A percentile compares a stretch with the other conserved stretches of the same genome.
These are phyloP conservation scores for Antheraea mylitta DNA, from an alignment of 1,140 invertebrate genomes.

Conservation along the genomic window DNA sequence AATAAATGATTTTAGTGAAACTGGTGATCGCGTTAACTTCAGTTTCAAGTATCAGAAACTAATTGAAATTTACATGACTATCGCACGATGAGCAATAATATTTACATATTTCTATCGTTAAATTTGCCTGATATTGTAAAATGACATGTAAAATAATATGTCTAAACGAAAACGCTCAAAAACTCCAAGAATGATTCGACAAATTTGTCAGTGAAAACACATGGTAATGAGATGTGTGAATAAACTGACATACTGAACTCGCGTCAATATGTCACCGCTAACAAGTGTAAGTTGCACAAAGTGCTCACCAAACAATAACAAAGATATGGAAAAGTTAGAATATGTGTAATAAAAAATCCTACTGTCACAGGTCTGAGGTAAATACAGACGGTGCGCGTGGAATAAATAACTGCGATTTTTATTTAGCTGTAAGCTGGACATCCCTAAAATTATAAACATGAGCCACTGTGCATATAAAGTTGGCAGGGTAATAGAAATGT, in stretches of 20 bases:
- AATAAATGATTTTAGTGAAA: no score
- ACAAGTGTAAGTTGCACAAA: not conserved
- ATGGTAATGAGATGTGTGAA: slow-evolving; percentile 1
- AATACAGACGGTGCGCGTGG: no score
- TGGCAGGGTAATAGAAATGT: no score
- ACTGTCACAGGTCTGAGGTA: no score
- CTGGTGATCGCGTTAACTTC: not conserved
- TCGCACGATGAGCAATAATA: not conserved
- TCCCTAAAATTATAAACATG: no score
- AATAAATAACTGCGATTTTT: no score
- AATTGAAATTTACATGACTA: not conserved
- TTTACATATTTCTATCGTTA: no score
- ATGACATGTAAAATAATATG: not conserved
- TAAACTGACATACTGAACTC: slow-evolving; percentile 4
- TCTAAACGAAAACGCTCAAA: not conserved
- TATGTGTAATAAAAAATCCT: no score
- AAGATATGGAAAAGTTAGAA: not conserved
- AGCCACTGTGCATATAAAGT: no score
- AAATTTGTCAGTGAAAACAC: not conserved
- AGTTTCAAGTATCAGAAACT: not conserved
- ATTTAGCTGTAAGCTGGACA: no score
- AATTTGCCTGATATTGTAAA: not conserved
- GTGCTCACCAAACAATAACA: not conserved
- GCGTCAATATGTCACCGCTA: not conserved
- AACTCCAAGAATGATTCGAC: not conserved